Evolutionary conservation across 2,888 invertebrate genomes (phyloP), one percentile per base, ranked within the genome.

Genomic region (Amiota communis): DNA sequence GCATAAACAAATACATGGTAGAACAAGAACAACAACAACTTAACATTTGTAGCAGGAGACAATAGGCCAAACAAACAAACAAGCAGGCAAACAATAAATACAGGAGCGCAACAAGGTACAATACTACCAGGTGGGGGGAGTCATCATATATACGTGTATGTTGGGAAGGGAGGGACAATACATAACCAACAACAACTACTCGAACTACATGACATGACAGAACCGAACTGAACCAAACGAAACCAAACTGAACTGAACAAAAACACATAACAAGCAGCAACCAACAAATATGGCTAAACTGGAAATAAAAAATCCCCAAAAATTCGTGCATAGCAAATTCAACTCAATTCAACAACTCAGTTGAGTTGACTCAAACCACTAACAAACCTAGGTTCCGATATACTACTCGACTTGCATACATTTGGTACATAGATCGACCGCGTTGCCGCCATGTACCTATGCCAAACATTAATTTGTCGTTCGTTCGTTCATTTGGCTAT

Each of bases 391-490:
- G 36, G 36, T 36, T 36, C 6, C 36, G 6, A 36, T 36, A 36
- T 36, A 36, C 8, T 46, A 23, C 36, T 36, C 6, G 36, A 36
- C 36, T n/a, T 36, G 36, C 36, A 36, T 36, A 36, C 36, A 36
- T 36, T 36, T 36, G 36, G 36, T 36, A 36, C 36, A 36, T 6
- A 36, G 36, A 36, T 36, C 6, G 36, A 36, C 36, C 36, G 36
- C 36, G 36, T 36, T 36, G 36, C 36, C 12, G 59, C 59, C 17
- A 13, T 23, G 67, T 36, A 68, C 67, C 67, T 68, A 51, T 68
- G 67, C 53, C 67, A 68, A 68, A 68, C 51, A 68, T 48, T 68
- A 61, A 61, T 61, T 59, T 70, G 70, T 61, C 59, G 23, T 63
- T 48, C 56, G 47, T 48, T 56, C 8, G 61, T 10, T 46, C 15